These are phyloP conservation scores for Antedon bifida DNA, from an alignment of 35 echinoderm and acorn worm genomes.

Conservation along the genomic window DNA sequence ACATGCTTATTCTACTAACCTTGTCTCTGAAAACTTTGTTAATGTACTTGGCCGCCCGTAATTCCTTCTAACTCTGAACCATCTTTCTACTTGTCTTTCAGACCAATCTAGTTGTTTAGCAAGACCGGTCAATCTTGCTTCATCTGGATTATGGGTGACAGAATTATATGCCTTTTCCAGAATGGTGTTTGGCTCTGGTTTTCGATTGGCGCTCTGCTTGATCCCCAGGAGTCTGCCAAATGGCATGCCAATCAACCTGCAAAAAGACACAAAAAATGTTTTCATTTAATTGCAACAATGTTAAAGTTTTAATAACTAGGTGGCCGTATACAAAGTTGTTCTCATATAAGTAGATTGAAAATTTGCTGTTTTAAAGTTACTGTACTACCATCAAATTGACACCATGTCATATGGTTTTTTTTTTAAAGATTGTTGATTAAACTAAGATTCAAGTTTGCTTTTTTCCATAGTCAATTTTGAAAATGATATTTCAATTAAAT, in stretches of 20 bases:
- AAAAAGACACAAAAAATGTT: constrained; percentile 11
- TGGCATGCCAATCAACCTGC: constrained; percentile 41
- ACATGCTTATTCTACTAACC: constrained; percentile 29
- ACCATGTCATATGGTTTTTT: no score
- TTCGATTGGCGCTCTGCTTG: constrained; percentile 1
- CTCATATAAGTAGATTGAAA: no score
- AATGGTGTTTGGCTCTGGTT: constrained; percentile 43
- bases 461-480: no score
- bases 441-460: no score
- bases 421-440: no score
- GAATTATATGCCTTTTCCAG: constrained; percentile 75
- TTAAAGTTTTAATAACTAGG: no score
- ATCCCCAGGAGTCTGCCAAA: constrained; percentile 26
- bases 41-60: constrained; percentile 50
- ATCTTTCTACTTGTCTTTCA: constrained; percentile 46
- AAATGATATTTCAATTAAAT: no score
- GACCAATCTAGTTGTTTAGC: constrained; percentile 90
- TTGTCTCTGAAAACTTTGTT: constrained; percentile 78
- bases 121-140: constrained; percentile 54
- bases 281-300: no score
- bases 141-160: constrained; percentile 31
- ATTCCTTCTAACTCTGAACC: constrained; percentile 55
- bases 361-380: no score
- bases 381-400: no score
- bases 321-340: no score